Evolutionary conservation across 2,797 vertebrate genomes (phyloP).

Genomic region (Psittacula echo): DNA sequence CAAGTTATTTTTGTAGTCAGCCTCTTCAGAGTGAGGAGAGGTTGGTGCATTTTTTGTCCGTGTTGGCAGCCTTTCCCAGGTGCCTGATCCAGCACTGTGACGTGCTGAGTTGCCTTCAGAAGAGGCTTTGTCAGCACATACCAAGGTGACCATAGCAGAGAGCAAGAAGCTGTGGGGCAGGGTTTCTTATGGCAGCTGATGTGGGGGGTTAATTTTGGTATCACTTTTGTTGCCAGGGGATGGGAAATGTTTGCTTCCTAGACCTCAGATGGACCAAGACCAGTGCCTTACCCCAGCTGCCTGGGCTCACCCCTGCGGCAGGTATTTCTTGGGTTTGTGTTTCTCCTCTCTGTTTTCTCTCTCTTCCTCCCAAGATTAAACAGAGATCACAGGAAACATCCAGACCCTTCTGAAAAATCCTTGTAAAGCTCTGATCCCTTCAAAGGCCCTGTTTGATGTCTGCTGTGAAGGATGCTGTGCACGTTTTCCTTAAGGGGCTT

Average conservation of each 20-base stretch:
- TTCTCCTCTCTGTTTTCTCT: neutral
- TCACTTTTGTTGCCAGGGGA: neutral
- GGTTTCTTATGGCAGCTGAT: neutral
- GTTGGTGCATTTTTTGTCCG: rapidly evolving
- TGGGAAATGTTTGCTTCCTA: neutral
- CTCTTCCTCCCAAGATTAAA: neutral
- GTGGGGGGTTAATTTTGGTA: neutral
- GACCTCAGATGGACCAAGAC: neutral
- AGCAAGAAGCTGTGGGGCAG: neutral
- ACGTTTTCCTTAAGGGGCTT: neutral
- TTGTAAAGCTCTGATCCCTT: neutral
- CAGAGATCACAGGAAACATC: neutral
- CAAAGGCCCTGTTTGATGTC: neutral
- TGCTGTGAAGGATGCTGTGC: neutral
- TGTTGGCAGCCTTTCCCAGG: neutral
- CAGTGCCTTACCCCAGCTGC: neutral
- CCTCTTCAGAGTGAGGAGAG: neutral
- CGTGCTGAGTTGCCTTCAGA: neutral
- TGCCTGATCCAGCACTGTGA: rapidly evolving
- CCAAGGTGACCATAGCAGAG: neutral
- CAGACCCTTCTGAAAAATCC: neutral
- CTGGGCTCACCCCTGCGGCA: rapidly evolving
- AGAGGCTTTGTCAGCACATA: neutral
- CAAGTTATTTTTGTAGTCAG: neutral
- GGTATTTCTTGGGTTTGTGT: neutral